Conservation (phyloP, 2,888 invertebrate genomes). For the Stomorhina lunata region DNA sequence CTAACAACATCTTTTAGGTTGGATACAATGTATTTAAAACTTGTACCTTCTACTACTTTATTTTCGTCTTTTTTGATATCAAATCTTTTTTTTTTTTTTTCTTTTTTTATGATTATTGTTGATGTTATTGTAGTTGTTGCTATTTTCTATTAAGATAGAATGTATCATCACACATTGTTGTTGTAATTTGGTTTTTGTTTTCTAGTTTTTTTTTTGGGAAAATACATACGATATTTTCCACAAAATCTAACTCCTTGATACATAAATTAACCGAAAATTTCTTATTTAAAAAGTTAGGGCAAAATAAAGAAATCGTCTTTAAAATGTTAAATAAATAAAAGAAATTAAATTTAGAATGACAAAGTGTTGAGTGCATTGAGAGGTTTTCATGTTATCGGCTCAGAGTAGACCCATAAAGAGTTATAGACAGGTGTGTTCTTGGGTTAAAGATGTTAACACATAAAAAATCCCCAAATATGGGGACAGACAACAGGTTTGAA, state of each 20-base stretch:
- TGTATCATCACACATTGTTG: conserved; percentile 48
- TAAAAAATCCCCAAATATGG: neutral
- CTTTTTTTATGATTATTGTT: too few relatives aligned
- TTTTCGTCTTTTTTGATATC: neutral
- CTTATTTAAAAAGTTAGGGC: conserved; percentile 6
- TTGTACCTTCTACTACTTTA: conserved; percentile 9
- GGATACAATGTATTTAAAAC: neutral
- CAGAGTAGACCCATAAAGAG: neutral
- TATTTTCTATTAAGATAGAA: conserved; percentile 49
- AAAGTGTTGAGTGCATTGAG: conserved; percentile 51
- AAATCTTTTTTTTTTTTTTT: neutral
- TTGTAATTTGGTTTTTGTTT: neutral
- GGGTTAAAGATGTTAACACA: conserved; percentile 31
- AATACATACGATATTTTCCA: neutral
- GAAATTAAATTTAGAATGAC: conserved; percentile 21
- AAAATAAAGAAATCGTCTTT: neutral
- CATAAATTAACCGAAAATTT: conserved; percentile 52
- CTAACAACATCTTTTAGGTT: too few relatives aligned
- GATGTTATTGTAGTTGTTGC: neutral
- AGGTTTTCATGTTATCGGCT: conserved; percentile 3
- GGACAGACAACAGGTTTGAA: neutral
- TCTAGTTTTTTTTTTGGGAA: neutral
- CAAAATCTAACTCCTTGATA: conserved; percentile 14
- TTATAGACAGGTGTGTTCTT: conserved; percentile 33
- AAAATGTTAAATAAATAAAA: neutral